Base-by-base conservation (phyloP, 2,113 vertebrate species). In the Oreochromis niloticus region DNA sequence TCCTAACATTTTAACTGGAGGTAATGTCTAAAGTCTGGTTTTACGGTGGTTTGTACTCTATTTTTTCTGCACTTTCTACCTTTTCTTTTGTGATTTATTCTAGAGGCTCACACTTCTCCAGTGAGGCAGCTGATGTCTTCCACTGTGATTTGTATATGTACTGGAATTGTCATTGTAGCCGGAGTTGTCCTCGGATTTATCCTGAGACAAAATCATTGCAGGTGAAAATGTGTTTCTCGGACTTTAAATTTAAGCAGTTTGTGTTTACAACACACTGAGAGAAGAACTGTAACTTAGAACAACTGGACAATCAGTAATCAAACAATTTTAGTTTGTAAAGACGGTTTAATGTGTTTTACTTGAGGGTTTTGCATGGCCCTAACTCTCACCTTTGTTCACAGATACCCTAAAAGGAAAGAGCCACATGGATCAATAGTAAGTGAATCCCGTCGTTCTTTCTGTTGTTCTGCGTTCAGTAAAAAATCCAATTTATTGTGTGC, bases 201-300 rank as follows among this genome's bases (percentile, higher is more conserved):
- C 24, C 56, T 85, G n/a, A 80, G 84, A 16, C 52, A 32, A 66
- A 80, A 30, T 19, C 9, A 1, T 3, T 75, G 41, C 68, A 48
- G 68, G 68, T 48, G 0, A 75, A 30, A 30, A 30, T 30, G 48
- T 17, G 24, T 75, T 11, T 9, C 68, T 75, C 27, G 14, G 1
- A 48, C 68, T 17, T 46, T 46, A 46, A 73, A 73, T 4, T 27
- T 10, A 17, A 73, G 41, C 68, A 73, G 43, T 32, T 75, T 48
- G 6, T 50, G 9, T 12, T 48, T 73, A 0, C 41, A 10, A 10
- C 24, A 46, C 14, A 0, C 8, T 0, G 13, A 73, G 66, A 7
- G 9, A 73, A 73, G 22, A 73, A 73, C 22, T 46, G 41, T 0
- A 30, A 75, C 24, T 48, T 0, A 75, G 9, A 46, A 48, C 43